These are phyloP conservation scores for Atrichornis clamosus DNA, from an alignment of 2,113 vertebrate species.

Conservation along the genomic window DNA sequence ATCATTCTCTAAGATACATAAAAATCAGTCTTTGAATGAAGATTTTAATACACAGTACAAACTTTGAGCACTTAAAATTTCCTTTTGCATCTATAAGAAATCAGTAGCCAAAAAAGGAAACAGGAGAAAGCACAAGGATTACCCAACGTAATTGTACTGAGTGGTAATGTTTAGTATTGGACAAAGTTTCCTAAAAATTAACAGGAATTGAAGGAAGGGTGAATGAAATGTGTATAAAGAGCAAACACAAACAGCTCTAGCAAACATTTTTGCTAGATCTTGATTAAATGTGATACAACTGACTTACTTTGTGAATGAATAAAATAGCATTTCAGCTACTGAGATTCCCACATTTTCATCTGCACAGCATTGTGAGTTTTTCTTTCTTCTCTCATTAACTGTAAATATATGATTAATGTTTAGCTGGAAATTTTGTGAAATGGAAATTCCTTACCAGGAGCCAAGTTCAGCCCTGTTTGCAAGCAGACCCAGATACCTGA, in stretches of 20 bases:
- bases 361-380: neutral
- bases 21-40: neutral
- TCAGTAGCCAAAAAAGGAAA: neutral
- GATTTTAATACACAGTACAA: neutral
- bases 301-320: neutral
- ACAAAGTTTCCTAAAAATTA: neutral
- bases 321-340: neutral
- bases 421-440: neutral
- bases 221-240: neutral
- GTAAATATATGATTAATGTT: neutral
- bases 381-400: neutral
- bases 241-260: neutral
- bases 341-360: neutral
- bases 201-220: neutral
- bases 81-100: neutral
- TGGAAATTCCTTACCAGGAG: neutral
- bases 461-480: neutral
- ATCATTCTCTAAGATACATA: neutral
- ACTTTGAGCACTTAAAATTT: neutral
- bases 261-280: neutral
- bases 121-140: neutral
- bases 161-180: neutral
- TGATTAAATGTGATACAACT: neutral
- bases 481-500: neutral
- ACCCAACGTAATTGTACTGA: rapidly evolving